These are phyloP conservation scores for Andrena cerasifolii DNA, from an alignment of 1,140 invertebrate species.

Conservation along the genomic window DNA sequence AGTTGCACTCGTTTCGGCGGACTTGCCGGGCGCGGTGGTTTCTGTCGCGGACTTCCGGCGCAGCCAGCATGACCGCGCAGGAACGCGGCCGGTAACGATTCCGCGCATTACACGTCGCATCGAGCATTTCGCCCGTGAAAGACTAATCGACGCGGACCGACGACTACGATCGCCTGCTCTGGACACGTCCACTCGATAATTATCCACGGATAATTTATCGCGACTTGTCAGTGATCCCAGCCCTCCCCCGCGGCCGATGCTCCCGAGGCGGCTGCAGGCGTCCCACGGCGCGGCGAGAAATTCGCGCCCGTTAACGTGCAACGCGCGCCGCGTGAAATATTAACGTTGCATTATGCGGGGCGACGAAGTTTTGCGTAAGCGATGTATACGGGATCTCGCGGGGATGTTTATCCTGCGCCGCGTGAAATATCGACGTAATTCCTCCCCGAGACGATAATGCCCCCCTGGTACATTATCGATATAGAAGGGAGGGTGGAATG, in stretches of 20 bases:
- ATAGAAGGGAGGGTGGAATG: background rate
- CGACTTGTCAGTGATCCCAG: conserved; percentile 3
- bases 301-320: background rate
- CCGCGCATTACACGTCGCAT: conserved; percentile 11
- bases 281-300: background rate
- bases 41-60: background rate
- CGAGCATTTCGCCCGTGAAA: conserved; percentile 23
- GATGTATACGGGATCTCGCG: background rate
- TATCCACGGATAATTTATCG: conserved; percentile 46
- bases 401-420: conserved; percentile 20
- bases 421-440: conserved; percentile 45
- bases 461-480: conserved; percentile 18
- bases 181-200: conserved; percentile 29
- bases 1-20: background rate
- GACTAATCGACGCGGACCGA: conserved; percentile 28
- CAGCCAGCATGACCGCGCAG: background rate
- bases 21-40: background rate
- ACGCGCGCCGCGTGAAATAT: background rate
- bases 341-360: conserved; percentile 6
- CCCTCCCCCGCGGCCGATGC: background rate
- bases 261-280: background rate
- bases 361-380: conserved; percentile 10
- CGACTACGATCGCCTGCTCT: conserved; percentile 33
- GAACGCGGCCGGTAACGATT: conserved; percentile 27
- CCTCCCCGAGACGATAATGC: conserved; percentile 31